Evolutionary conservation across 2,113 vertebrate species (phyloP), one percentile per base, ranked within the genome.

Genomic region (Phyllopteryx taeniolatus): DNA sequence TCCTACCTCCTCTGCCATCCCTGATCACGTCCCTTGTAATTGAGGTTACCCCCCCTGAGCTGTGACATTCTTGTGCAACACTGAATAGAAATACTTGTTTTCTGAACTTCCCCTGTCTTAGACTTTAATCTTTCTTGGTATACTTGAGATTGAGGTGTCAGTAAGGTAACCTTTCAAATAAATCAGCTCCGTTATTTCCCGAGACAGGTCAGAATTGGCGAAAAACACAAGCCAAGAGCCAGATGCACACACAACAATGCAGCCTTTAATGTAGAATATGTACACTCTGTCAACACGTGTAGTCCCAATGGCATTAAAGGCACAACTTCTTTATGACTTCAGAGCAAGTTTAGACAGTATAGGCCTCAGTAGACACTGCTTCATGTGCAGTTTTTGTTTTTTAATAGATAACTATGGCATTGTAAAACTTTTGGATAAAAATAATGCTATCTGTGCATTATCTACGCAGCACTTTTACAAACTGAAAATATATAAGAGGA

Each of bases 291-390:
- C 74, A 44, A 71, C 72, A 47, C 69, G 47, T 75, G 53, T 71
- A 49, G 49, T 85, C 88, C 84, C 85, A 63, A 27, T 66, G 73
- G 79, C 35, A 83, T 79, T 79, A 85, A 61, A 59, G 2, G 22
- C 69, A 51, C 17, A 53, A 49, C 31, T 66, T 53, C 78, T 72
- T 76, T 72, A 79, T 82, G 57, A 76, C 68, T 73, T 77, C 62
- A 74, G 66, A 15, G 13, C 27, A 61, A 35, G 59, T 61, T 35
- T 3, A 27, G 44, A 66, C 64, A 47, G 44, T 66, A 8, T 4
- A 35, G 22, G 39, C 39, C 62, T 63, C 35, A 33, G 27, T 42
- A 20, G 17, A 63, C 7, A 20, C 19, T 11, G 35, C 61, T 64
- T 64, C 12, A 65, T 14, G 20, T 44, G 19, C 35, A 43, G 9